Evolutionary conservation across 2,797 vertebrate genomes (phyloP).

Genomic region (Brachyrhaphis roseni): DNA sequence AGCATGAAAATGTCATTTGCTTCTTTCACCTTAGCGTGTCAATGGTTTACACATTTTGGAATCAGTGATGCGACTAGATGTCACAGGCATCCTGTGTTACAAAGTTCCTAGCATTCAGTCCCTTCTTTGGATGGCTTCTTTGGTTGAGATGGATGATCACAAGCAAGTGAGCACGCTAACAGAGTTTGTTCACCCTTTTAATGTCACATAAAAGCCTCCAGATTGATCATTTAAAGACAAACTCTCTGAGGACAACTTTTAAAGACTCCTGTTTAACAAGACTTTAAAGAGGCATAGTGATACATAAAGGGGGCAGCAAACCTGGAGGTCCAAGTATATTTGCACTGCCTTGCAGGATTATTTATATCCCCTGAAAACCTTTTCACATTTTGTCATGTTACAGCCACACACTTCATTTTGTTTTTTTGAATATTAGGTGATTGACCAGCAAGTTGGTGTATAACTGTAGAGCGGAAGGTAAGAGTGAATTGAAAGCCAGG

Average conservation of each 20-base stretch:
- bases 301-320: constrained; percentile 75
- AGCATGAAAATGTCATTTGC: constrained; percentile 72
- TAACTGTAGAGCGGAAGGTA: neutral
- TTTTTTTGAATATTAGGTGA: neutral
- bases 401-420: neutral
- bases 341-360: neutral
- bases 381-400: neutral
- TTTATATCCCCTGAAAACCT: neutral
- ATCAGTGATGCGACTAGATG: constrained; percentile 58
- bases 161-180: constrained; percentile 60
- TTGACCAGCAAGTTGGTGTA: neutral
- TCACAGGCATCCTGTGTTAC: constrained; percentile 41
- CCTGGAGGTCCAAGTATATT: constrained; percentile 46
- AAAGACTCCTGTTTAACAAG: constrained; percentile 41
- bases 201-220: constrained; percentile 61
- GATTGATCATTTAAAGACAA: constrained; percentile 64
- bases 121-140: constrained; percentile 67
- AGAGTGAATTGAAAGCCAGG: neutral
- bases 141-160: constrained; percentile 70
- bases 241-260: constrained; percentile 56
- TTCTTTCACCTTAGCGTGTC: constrained; percentile 58
- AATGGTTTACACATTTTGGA: constrained; percentile 47
- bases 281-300: constrained; percentile 52
- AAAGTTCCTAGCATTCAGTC: constrained; percentile 59
- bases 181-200: constrained; percentile 76